Percentiles rank a stretch among this genome's conserved stretches.
phyloP scores from a whole-genome alignment of 2,113 vertebrate genomes.

The Argyrosomus japonicus region DNA sequence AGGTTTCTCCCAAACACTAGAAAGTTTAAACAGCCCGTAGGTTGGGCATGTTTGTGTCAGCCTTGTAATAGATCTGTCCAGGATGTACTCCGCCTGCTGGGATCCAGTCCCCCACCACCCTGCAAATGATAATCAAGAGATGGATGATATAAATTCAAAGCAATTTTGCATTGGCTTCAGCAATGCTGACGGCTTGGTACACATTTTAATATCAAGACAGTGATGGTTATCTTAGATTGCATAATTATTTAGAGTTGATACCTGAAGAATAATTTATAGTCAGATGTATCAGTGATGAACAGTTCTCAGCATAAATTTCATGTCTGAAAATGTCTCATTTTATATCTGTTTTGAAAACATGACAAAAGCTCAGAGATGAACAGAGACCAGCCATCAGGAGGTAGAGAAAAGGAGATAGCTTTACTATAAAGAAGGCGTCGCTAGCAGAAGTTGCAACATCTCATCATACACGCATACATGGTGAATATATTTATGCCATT shows the following conservation, averaged over 20 bases:
- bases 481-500: constrained; percentile 82
- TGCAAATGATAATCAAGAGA: not conserved
- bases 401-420: constrained; percentile 86
- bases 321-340: too few species aligned
- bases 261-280: not conserved
- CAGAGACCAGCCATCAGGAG: constrained; percentile 54
- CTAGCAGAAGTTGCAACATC: constrained; percentile 86
- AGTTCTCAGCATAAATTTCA: not conserved
- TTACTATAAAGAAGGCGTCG: constrained; percentile 86
- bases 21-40: too few species aligned
- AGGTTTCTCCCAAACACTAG: too few species aligned
- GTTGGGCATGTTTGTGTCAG: not conserved
- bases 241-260: not conserved
- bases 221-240: not conserved
- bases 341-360: not conserved
- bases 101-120: not conserved
- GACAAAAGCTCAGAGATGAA: constrained; percentile 14
- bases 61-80: not conserved
- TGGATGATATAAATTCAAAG: not conserved
- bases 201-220: not conserved
- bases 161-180: not conserved
- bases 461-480: constrained; percentile 86
- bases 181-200: not conserved
- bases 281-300: not conserved
- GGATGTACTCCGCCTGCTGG: not conserved